These are phyloP conservation scores for Podarcis cretensis DNA, from an alignment of 2,113 vertebrate genomes.

Conservation along the genomic window DNA sequence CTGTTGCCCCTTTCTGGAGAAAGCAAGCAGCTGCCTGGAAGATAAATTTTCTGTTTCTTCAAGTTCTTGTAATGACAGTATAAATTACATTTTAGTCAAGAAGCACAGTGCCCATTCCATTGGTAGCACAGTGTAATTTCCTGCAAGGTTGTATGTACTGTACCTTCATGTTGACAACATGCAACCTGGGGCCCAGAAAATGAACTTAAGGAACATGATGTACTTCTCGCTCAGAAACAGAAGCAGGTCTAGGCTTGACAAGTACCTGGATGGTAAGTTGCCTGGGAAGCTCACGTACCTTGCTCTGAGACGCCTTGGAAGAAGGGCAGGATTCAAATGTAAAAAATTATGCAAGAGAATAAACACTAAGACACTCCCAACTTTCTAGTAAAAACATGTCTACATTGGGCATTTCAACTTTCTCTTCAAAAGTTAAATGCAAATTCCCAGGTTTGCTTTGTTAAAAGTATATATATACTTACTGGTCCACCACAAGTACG, in stretches of 20 bases:
- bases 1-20: neutral
- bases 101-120: neutral
- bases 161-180: neutral
- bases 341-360: neutral
- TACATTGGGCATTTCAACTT: neutral
- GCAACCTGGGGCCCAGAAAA: neutral
- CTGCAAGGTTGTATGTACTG: neutral
- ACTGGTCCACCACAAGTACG: conserved; percentile 92
- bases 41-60: neutral
- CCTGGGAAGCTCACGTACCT: neutral
- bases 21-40: neutral
- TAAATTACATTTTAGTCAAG: neutral
- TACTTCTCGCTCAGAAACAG: neutral
- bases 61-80: neutral
- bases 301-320: neutral
- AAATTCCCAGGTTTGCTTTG: neutral
- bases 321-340: neutral
- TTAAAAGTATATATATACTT: conserved; percentile 63
- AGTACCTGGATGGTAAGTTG: neutral
- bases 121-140: neutral
- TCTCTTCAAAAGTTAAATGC: neutral
- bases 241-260: neutral
- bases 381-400: neutral
- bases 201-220: neutral
- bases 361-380: neutral